phyloP scores from a whole-genome alignment of 2,113 vertebrate species.

The Rhabdomys dilectus region DNA sequence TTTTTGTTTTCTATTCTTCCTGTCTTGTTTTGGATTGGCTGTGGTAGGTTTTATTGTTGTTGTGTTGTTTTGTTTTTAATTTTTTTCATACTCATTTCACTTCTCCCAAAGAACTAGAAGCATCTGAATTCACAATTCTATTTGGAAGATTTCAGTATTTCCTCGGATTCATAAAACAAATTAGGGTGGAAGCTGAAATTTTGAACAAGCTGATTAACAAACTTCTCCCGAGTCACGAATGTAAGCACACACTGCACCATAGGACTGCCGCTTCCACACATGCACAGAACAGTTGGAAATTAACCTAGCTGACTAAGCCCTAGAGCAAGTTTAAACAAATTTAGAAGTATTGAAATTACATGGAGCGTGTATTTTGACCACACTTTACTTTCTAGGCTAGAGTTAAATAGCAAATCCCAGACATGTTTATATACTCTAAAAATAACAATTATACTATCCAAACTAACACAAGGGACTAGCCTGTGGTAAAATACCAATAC shows the following conservation, averaged over 20 bases:
- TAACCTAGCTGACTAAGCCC: background rate
- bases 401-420: background rate
- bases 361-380: background rate
- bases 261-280: background rate
- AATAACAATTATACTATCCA: background rate
- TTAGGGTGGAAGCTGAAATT: background rate
- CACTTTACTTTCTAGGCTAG: constrained; percentile 7
- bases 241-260: too few relatives aligned
- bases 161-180: background rate
- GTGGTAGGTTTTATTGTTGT: background rate
- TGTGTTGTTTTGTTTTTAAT: background rate
- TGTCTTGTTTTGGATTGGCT: background rate
- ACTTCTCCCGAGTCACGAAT: accelerated
- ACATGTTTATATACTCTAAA: background rate
- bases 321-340: background rate
- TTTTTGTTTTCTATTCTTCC: background rate
- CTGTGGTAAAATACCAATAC: background rate
- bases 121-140: background rate
- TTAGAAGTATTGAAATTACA: background rate
- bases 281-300: background rate
- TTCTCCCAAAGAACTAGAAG: background rate
- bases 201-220: background rate
- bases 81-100: background rate
- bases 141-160: background rate
- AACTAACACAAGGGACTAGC: background rate